Evolutionary conservation across 1,140 invertebrate species (phyloP), one percentile per base, ranked within the genome.

Genomic region (Heliconius himera): DNA sequence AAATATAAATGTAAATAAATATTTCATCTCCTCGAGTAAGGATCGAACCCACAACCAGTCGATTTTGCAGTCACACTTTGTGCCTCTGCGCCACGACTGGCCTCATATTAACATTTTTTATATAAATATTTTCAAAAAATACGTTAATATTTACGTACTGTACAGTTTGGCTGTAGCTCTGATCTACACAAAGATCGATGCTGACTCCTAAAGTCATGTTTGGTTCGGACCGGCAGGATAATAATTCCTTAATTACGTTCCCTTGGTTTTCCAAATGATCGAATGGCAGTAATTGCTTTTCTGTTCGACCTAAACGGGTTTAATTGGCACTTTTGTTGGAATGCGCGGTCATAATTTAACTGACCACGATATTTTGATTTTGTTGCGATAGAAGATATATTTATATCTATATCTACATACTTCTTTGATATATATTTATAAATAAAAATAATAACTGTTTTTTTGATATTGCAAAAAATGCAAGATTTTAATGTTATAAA

Each of bases 161-260:
- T n/a, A 22, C 6, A 56, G 0, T 5, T 56, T n/a, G 26, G 29
- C 16, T 70, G 29, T 71, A 71, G 70, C 33, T 71, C 8, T 26
- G 20, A 72, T n/a, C 70, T 33, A n/a, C 80, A 76, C 74, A 74
- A 76, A 75, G 79, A 76, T 81, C 76, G 79, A 89, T 86, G 85
- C 86, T 90, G 49, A 8, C 49, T 51, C 88, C 87, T 88, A 87
- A 85, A 77, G 82, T 76, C 76, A 75, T 76, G 82, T 82, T 84
- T 75, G 82, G 77, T 80, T 76, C 80, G 75, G 81, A 80, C 84
- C 82, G 81, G 79, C 79, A 81, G 85, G 81, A 88, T 92, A 91
- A 90, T 92, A 88, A 89, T 89, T 87, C 88, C 82, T 89, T 91
- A 91, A 92, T 91, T 90, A 88, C 86, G 85, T 86, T 85, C 80